Conservation (phyloP, 2,113 vertebrate species). For the Oreochromis aureus region DNA sequence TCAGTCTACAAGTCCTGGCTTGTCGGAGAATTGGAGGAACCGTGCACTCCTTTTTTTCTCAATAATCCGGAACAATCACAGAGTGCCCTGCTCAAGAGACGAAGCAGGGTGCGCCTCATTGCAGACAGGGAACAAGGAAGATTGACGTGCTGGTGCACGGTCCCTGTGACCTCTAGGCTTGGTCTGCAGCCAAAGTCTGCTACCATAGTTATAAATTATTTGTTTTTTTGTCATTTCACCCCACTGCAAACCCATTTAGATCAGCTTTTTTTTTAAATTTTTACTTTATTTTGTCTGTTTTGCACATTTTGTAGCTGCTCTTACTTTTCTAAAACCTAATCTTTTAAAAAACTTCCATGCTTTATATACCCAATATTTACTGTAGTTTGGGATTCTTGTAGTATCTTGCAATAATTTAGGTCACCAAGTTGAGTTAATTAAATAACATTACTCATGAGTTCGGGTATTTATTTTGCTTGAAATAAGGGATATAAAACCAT, state of each 20-base stretch:
- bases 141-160: neutral
- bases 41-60: constrained; percentile 52
- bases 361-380: neutral
- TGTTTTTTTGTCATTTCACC: neutral
- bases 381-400: neutral
- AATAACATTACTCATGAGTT: neutral
- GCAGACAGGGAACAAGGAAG: constrained; percentile 6
- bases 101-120: constrained; percentile 35
- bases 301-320: neutral
- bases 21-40: constrained; percentile 47
- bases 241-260: neutral
- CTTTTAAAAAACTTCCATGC: neutral
- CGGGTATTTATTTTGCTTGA: neutral
- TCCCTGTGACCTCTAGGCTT: constrained; percentile 10
- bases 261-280: neutral
- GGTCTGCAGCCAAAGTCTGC: neutral
- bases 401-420: neutral
- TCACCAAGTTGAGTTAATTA: neutral
- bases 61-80: constrained; percentile 41
- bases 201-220: neutral
- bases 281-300: neutral
- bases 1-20: constrained; percentile 71
- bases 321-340: neutral
- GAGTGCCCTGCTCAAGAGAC: constrained; percentile 38
- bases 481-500: neutral